Evolutionary conservation across 1,140 invertebrate species (phyloP).

Genomic region (Drosophila mojavensis): DNA sequence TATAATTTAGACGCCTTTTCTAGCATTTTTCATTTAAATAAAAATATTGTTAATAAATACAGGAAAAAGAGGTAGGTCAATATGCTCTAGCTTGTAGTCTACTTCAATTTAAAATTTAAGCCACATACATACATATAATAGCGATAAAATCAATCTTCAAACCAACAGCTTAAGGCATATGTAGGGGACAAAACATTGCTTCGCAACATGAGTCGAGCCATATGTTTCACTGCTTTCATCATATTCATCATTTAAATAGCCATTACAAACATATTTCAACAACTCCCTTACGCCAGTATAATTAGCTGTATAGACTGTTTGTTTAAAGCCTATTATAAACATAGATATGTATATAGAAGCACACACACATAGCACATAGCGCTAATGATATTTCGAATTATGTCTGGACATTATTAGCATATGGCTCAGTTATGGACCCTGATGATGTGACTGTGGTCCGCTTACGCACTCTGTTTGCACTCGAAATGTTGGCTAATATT

Average conservation of each 20-base stretch:
- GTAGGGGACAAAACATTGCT: too few species aligned
- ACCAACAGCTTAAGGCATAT: too few species aligned
- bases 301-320: background rate
- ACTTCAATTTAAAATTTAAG: too few species aligned
- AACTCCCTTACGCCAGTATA: background rate
- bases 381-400: slow-evolving; percentile 39
- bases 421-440: slow-evolving; percentile 7
- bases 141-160: too few species aligned
- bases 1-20: too few species aligned
- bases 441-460: slow-evolving; percentile 11
- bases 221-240: background rate
- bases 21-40: too few species aligned
- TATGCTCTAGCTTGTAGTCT: too few species aligned
- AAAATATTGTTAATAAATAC: too few species aligned
- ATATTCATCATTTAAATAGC: background rate
- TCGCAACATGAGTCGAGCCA: too few species aligned
- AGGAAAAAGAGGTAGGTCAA: too few species aligned
- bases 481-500: slow-evolving; percentile 70
- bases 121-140: too few species aligned
- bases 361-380: background rate
- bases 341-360: background rate
- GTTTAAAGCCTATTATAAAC: slow-evolving; percentile 1
- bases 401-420: slow-evolving; percentile 25
- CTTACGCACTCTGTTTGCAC: slow-evolving; percentile 51
- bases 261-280: background rate